Conservation (phyloP, 2,113 vertebrate genomes). For the Callipepla squamata region DNA sequence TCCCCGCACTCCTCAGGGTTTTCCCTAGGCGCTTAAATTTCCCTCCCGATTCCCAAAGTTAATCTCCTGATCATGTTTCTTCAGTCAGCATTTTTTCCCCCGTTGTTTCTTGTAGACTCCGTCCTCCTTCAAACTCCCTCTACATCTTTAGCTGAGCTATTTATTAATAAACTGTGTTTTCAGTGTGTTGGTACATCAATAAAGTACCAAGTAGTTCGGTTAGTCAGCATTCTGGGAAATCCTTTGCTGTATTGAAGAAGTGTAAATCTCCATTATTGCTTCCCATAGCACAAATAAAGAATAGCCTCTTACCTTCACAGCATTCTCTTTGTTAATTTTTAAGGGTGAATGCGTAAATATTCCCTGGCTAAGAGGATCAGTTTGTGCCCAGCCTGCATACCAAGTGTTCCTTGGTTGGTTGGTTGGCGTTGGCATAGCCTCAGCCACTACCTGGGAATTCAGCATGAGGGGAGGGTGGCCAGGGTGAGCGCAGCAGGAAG, state of each 20-base stretch:
- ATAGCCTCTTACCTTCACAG: slow-evolving; percentile 26
- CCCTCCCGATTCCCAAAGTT: slow-evolving; percentile 43
- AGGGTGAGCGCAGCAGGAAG: background rate
- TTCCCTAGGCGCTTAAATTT: slow-evolving; percentile 61
- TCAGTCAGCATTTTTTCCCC: background rate
- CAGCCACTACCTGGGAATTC: slow-evolving; percentile 29
- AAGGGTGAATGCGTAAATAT: slow-evolving; percentile 23
- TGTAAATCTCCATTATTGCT: slow-evolving; percentile 85
- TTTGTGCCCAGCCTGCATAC: background rate
- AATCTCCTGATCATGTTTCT: slow-evolving; percentile 65
- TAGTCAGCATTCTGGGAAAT: slow-evolving; percentile 85
- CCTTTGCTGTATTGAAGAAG: slow-evolving; percentile 78
- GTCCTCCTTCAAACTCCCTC: slow-evolving; percentile 11
- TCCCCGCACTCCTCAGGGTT: slow-evolving; percentile 40
- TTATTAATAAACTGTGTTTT: slow-evolving; percentile 81
- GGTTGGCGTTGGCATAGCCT: background rate
- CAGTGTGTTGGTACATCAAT: slow-evolving; percentile 72
- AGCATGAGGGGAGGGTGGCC: background rate
- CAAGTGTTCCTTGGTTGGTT: background rate
- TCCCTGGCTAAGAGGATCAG: background rate
- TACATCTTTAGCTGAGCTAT: slow-evolving; percentile 49
- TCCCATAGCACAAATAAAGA: slow-evolving; percentile 79
- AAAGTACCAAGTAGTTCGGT: slow-evolving; percentile 68
- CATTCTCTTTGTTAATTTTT: slow-evolving; percentile 62
- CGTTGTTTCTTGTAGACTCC: background rate